Percentiles rank a stretch among this genome's conserved stretches.
Evolutionary conservation across 2,888 invertebrate species (phyloP).

Genomic region (Amiota mariae): DNA sequence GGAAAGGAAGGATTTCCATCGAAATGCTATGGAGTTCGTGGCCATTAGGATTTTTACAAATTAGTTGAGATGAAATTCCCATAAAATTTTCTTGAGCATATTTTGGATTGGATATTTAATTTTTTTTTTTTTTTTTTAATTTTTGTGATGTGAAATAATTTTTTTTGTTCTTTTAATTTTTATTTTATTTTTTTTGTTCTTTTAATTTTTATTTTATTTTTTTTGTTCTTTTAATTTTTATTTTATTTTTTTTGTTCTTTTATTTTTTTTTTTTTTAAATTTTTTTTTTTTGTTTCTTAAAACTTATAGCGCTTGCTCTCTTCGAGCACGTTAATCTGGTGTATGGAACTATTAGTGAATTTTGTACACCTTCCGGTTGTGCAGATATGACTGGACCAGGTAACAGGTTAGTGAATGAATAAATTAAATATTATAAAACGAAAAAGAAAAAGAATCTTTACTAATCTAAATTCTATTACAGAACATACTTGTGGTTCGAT

Average conservation of each 20-base stretch:
- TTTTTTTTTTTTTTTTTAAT: constrained; percentile 11
- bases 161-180: constrained; percentile 14
- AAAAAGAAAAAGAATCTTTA: no score
- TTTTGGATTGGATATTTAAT: constrained; percentile 37
- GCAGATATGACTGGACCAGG: constrained; percentile 98
- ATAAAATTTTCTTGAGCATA: no score
- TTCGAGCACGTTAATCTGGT: constrained; percentile 99
- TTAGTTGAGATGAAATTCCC: no score
- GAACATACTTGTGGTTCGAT: constrained; percentile 98
- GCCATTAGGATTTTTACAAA: no score
- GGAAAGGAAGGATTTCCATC: no score
- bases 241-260: background rate
- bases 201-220: background rate
- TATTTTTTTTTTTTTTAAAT: background rate
- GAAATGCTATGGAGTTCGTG: no score
- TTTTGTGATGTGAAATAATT: background rate
- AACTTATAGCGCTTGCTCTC: constrained; percentile 89
- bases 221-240: constrained; percentile 24
- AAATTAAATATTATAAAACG: background rate
- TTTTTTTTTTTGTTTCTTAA: constrained; percentile 30
- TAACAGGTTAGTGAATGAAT: constrained; percentile 80
- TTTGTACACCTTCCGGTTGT: constrained; percentile 96
- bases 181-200: background rate
- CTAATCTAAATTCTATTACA: constrained; percentile 72
- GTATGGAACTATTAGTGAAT: constrained; percentile 98